Evolutionary conservation across 2,888 invertebrate genomes (phyloP).

Genomic region (Tribolium freemani): DNA sequence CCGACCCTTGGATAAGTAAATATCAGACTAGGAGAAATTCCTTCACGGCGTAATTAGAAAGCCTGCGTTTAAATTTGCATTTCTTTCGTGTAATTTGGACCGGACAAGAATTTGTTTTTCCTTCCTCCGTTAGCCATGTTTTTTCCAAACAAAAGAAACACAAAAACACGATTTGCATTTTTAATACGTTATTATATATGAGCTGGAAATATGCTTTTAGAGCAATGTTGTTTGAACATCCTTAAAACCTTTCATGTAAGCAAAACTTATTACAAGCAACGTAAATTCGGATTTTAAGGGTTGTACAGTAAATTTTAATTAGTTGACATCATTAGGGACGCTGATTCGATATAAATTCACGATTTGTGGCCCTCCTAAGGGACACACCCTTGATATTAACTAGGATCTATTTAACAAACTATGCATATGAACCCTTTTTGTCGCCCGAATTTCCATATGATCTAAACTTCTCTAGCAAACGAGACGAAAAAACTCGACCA

Average conservation of each 20-base stretch:
- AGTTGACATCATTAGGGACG: background rate
- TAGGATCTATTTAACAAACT: background rate
- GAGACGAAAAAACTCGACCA: background rate
- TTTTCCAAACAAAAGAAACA: background rate
- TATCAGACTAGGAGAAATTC: conserved; percentile 21
- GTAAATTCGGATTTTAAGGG: background rate
- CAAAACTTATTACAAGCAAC: background rate
- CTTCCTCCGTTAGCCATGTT: background rate
- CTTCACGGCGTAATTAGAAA: conserved; percentile 16
- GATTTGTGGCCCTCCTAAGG: background rate
- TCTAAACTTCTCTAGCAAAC: too few species aligned
- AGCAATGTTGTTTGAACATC: too few species aligned
- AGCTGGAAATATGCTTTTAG: background rate
- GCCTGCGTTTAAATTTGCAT: conserved; percentile 19
- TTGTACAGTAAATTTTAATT: background rate
- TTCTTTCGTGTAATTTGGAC: conserved; percentile 17
- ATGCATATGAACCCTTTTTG: background rate
- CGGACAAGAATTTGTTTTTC: background rate
- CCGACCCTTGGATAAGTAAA: conserved; percentile 15
- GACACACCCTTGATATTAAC: background rate
- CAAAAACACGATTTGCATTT: background rate
- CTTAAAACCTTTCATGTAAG: background rate
- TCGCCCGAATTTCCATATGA: too few species aligned
- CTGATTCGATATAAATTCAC: background rate
- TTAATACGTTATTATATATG: background rate